phyloP scores from a whole-genome alignment of 1,140 invertebrate species.

The Drosophila lacteicornis region DNA sequence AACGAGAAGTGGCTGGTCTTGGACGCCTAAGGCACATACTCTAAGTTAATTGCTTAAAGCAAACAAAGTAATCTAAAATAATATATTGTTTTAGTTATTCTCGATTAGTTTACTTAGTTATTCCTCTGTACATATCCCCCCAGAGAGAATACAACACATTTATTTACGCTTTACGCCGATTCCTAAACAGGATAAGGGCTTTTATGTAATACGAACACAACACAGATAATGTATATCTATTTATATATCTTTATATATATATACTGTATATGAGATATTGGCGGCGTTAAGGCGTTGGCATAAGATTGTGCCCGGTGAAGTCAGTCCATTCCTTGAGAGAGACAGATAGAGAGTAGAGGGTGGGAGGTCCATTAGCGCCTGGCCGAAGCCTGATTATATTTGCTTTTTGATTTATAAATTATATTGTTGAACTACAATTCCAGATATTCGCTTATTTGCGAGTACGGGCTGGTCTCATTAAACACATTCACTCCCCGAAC shows the following conservation, averaged over 20 bases:
- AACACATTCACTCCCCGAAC: conserved; percentile 77
- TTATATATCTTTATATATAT: conserved; percentile 57
- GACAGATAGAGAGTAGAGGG: conserved; percentile 32
- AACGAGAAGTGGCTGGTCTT: conserved; percentile 97
- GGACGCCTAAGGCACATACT: conserved; percentile 83
- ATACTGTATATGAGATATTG: conserved; percentile 60
- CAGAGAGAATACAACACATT: conserved; percentile 11
- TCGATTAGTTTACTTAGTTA: conserved; percentile 12
- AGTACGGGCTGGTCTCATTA: conserved; percentile 70
- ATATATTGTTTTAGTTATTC: conserved; percentile 34
- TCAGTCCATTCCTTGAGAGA: conserved; percentile 64
- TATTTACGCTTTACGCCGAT: conserved; percentile 44
- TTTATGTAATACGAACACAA: conserved; percentile 63
- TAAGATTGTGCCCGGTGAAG: conserved; percentile 57
- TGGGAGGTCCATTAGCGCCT: conserved; percentile 48
- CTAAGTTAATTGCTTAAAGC: conserved; percentile 35
- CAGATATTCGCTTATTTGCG: conserved; percentile 76
- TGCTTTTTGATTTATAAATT: conserved; percentile 41
- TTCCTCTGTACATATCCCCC: conserved; percentile 22
- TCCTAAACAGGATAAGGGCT: conserved; percentile 25
- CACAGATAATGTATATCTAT: conserved; percentile 53
- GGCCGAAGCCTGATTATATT: conserved; percentile 77
- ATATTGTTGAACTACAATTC: conserved; percentile 66
- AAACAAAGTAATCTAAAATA: conserved; percentile 42
- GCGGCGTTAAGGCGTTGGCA: conserved; percentile 59